phyloP scores from a whole-genome alignment of 2,797 vertebrate species.

The Hipposideros larvatus region DNA sequence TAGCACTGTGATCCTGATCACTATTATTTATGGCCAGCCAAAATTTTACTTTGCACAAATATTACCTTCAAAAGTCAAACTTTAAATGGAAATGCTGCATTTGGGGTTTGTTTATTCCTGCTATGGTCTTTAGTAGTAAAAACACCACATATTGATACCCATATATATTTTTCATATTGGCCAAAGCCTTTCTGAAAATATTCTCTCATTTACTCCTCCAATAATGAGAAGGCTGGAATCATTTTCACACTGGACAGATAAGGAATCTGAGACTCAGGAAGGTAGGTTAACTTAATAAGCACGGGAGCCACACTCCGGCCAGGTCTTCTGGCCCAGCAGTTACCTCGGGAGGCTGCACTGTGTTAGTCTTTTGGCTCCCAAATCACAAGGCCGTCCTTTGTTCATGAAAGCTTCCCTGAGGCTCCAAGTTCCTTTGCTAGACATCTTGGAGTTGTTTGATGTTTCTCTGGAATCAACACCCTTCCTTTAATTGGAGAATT shows the following conservation, averaged over 20 bases:
- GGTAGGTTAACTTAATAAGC: neutral
- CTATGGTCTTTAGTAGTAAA: neutral
- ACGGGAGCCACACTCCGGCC: neutral
- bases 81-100: neutral
- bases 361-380: neutral
- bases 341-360: neutral
- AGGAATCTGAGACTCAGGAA: neutral
- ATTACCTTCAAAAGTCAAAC: slow-evolving; percentile 12
- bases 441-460: neutral
- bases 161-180: neutral
- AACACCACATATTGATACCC: neutral
- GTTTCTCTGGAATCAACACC: too few relatives aligned
- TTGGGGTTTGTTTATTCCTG: neutral
- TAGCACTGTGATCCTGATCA: neutral
- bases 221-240: neutral
- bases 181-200: neutral
- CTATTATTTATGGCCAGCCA: neutral
- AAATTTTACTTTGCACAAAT: neutral
- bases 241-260: neutral
- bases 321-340: neutral
- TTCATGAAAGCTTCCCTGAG: neutral
- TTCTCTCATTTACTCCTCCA: neutral
- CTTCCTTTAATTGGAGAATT: neutral
- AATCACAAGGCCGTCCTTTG: neutral
- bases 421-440: neutral